Conservation (phyloP, 2,797 vertebrate genomes). For the Chelmon rostratus region DNA sequence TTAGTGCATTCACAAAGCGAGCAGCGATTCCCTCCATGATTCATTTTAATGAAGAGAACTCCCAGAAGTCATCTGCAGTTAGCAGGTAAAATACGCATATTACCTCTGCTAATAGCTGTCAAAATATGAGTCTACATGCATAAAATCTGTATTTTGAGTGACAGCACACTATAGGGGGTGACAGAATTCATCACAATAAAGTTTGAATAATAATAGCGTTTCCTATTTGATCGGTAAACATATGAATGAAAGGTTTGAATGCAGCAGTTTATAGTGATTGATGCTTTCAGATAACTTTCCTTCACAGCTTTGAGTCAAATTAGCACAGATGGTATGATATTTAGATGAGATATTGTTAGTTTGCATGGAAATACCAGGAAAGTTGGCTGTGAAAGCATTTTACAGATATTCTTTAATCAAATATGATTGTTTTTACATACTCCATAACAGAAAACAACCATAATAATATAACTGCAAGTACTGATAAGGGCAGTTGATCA, state of each 20-base stretch:
- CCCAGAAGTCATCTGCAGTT: slow-evolving; percentile 50
- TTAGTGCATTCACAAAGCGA: neutral
- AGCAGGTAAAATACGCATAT: slow-evolving; percentile 50
- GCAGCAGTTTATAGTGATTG: neutral
- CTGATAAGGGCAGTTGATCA: slow-evolving; percentile 20
- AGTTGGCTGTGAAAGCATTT: neutral
- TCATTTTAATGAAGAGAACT: slow-evolving; percentile 55
- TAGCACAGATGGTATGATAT: too few species aligned
- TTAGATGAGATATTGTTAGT: neutral
- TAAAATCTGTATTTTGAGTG: slow-evolving; percentile 28
- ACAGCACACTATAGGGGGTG: neutral
- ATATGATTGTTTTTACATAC: neutral
- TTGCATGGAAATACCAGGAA: neutral
- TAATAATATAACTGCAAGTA: neutral
- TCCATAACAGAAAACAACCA: neutral
- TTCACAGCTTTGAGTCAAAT: neutral
- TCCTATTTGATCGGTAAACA: slow-evolving; percentile 11
- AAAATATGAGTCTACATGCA: slow-evolving; percentile 43
- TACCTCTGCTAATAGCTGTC: slow-evolving; percentile 62
- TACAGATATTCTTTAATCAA: neutral
- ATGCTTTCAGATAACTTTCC: neutral
- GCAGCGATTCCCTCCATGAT: slow-evolving; percentile 2
- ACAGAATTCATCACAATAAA: slow-evolving; percentile 38
- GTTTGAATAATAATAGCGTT: slow-evolving; percentile 22
- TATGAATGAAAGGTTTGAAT: neutral